Evolutionary conservation across 2,797 vertebrate genomes (phyloP).

Genomic region (Hephaestus fuliginosus): DNA sequence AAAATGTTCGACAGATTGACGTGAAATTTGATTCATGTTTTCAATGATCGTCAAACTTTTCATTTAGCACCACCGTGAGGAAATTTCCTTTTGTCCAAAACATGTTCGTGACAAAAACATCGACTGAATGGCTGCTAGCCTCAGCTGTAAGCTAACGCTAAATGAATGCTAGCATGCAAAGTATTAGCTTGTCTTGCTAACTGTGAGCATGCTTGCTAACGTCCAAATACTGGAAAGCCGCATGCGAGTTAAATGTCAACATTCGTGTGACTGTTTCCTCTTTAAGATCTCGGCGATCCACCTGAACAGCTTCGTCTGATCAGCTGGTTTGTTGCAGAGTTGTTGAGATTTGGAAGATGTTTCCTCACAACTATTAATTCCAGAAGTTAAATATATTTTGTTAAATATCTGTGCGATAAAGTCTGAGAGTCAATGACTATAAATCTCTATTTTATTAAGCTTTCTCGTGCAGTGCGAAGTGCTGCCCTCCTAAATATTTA

Average conservation of each 20-base stretch:
- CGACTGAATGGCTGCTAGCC: neutral
- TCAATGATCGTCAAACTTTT: neutral
- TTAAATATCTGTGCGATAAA: too few species aligned
- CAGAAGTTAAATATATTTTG: neutral
- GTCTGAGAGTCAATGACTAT: neutral
- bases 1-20: neutral
- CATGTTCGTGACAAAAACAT: neutral
- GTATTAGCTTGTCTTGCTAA: conserved; percentile 9
- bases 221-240: neutral
- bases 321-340: neutral
- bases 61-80: too few species aligned
- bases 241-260: neutral
- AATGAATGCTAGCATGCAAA: neutral
- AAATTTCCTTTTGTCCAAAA: too few species aligned
- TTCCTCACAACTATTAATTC: neutral
- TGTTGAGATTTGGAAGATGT: too few species aligned
- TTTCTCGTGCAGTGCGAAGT: neutral
- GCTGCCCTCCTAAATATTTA: neutral
- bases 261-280: neutral
- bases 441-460: neutral
- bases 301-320: too few species aligned
- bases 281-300: neutral
- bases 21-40: neutral
- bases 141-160: neutral
- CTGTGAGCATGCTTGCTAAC: conserved; percentile 14